These are phyloP conservation scores for Limenitis camilla DNA, from an alignment of 2,888 invertebrate genomes.

Conservation along the genomic window DNA sequence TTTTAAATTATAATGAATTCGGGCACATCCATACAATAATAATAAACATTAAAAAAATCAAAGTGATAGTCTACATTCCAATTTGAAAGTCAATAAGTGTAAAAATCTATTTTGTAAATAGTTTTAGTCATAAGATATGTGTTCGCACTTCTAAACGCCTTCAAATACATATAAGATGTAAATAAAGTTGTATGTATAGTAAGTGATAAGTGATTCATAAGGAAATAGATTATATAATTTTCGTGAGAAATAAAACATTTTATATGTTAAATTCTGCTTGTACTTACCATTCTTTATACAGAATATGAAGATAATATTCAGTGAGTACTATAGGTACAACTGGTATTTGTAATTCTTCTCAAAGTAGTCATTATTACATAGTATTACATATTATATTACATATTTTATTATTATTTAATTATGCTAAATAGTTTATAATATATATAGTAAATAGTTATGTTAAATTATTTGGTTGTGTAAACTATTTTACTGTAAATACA, in stretches of 20 bases:
- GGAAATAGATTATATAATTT: too few relatives aligned
- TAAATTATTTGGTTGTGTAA: conserved; percentile 31
- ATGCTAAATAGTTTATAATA: too few relatives aligned
- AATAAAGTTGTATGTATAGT: conserved; percentile 4
- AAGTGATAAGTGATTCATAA: neutral
- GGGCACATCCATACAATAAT: too few relatives aligned
- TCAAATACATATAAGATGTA: conserved; percentile 9
- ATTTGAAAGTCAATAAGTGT: neutral
- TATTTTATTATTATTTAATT: too few relatives aligned
- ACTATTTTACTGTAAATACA: conserved; percentile 54
- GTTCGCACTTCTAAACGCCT: conserved; percentile 2
- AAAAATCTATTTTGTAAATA: conserved; percentile 8
- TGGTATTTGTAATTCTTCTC: too few relatives aligned
- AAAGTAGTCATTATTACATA: conserved; percentile 28
- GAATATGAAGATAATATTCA: too few relatives aligned
- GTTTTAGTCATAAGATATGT: conserved; percentile 1
- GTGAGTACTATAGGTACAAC: too few relatives aligned
- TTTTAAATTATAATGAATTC: too few relatives aligned
- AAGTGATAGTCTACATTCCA: neutral
- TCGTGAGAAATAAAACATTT: too few relatives aligned
- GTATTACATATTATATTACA: conserved; percentile 31
- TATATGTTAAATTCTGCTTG: too few relatives aligned
- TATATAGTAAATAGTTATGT: conserved; percentile 29
- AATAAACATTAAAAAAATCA: neutral
- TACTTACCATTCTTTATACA: too few relatives aligned